phyloP scores from a whole-genome alignment of 92 coral and sea anemone genomes.

The Epizoanthus illoricatus region DNA sequence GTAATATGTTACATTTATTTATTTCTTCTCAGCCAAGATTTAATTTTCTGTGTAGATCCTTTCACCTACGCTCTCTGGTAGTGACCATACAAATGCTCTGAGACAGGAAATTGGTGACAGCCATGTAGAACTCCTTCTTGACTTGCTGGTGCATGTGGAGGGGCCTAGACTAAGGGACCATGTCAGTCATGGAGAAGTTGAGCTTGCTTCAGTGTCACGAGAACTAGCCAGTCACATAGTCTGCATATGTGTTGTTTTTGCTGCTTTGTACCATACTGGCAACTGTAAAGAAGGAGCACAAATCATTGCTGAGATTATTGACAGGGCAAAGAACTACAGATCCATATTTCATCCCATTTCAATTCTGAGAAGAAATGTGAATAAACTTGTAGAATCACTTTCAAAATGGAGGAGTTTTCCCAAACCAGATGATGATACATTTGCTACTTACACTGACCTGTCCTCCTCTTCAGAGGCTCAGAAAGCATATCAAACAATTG shows the following conservation, averaged over 20 bases:
- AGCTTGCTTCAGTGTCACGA: conserved; percentile 55
- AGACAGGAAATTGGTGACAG: conserved; percentile 66
- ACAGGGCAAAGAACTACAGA: conserved; percentile 51
- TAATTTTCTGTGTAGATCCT: conserved; percentile 64
- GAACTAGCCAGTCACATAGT: conserved; percentile 73
- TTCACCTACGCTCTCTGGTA: conserved; percentile 73
- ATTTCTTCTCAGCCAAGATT: neutral
- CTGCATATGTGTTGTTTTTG: conserved; percentile 76
- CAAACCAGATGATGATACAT: conserved; percentile 60
- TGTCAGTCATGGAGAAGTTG: conserved; percentile 90
- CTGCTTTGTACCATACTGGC: conserved; percentile 40
- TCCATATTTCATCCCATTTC: conserved; percentile 80
- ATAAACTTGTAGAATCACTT: conserved; percentile 38
- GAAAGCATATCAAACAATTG: conserved; percentile 17
- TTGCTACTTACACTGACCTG: conserved; percentile 11
- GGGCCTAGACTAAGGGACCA: conserved; percentile 91
- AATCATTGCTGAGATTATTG: conserved; percentile 38
- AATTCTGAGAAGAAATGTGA: conserved; percentile 47
- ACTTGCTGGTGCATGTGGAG: conserved; percentile 80
- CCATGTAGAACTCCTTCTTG: conserved; percentile 74
- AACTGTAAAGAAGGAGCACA: neutral
- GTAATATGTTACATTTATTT: too few species aligned
- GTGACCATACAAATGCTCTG: conserved; percentile 59
- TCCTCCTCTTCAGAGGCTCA: conserved; percentile 15
- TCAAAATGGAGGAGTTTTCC: conserved; percentile 55